Evolutionary conservation across 2,797 vertebrate species (phyloP).

Genomic region (Amblyopsis hoosieri): DNA sequence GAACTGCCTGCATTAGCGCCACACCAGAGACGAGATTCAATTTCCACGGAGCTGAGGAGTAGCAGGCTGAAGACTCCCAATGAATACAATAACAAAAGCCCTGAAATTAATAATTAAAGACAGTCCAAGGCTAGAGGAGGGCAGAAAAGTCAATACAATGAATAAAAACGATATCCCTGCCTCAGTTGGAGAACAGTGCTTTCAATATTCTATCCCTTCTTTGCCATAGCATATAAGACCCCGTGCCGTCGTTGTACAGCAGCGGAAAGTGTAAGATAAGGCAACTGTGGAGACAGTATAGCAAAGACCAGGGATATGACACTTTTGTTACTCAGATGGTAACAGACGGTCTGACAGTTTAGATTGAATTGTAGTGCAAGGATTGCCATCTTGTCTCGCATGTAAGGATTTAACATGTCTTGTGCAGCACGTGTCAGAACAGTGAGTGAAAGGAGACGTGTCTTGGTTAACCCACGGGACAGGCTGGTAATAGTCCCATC

Average conservation of each 20-base stretch:
- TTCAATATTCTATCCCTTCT: background rate
- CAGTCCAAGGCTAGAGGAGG: conserved; percentile 41
- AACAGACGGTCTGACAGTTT: background rate
- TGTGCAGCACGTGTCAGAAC: background rate
- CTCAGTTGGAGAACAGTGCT: conserved; percentile 22
- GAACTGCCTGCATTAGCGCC: conserved; percentile 60
- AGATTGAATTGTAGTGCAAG: background rate
- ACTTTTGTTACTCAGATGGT: background rate
- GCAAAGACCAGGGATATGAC: too few species aligned
- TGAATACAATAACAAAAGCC: conserved; percentile 69
- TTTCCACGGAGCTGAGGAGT: conserved; percentile 66
- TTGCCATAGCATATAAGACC: background rate
- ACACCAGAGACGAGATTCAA: conserved; percentile 63
- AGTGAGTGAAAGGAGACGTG: background rate
- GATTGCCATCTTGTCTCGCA: conserved; percentile 1
- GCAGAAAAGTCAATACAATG: conserved; percentile 58
- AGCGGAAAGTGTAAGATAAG: too few species aligned
- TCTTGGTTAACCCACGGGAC: too few species aligned
- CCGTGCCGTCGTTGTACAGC: background rate
- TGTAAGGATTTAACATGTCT: conserved; percentile 17
- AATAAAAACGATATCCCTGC: conserved; percentile 47
- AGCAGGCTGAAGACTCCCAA: conserved; percentile 50
- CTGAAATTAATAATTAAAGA: conserved; percentile 72
- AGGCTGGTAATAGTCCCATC: too few species aligned
- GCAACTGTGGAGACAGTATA: too few species aligned